phyloP scores from a whole-genome alignment of 2,113 vertebrate genomes.

The Bombycilla garrulus region DNA sequence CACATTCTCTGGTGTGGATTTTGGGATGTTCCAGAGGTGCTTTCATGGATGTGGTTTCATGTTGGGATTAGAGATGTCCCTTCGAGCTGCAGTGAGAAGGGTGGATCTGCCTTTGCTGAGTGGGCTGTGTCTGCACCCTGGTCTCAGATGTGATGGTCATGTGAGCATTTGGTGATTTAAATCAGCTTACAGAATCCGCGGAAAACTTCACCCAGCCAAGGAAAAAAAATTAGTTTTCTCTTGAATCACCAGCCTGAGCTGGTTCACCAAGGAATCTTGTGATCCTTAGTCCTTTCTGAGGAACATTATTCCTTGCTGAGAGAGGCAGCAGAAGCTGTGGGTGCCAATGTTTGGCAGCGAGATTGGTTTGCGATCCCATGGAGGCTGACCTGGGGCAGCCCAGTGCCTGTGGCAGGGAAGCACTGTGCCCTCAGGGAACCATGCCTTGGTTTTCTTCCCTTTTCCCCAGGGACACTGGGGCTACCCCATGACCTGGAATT shows the following conservation, averaged over 20 bases:
- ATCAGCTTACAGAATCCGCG: background rate
- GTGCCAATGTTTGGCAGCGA: rapidly evolving
- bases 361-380: background rate
- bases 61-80: background rate
- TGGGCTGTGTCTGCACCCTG: background rate
- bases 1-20: background rate
- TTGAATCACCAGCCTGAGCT: background rate
- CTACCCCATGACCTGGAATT: background rate
- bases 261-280: background rate
- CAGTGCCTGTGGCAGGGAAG: background rate
- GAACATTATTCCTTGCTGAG: background rate
- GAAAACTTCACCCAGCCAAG: background rate
- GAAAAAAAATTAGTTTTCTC: background rate
- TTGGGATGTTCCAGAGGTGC: rapidly evolving
- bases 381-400: background rate
- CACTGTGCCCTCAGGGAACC: background rate
- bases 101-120: background rate
- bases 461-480: background rate
- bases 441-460: background rate
- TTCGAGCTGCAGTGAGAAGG: background rate
- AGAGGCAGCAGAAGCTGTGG: background rate
- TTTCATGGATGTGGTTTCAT: background rate
- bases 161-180: background rate
- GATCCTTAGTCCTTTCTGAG: background rate
- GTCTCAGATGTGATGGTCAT: background rate